A percentile compares a stretch with the other conserved stretches of the same genome.
phyloP scores from a whole-genome alignment of 2,113 vertebrate species.

The Xenopus borealis region DNA sequence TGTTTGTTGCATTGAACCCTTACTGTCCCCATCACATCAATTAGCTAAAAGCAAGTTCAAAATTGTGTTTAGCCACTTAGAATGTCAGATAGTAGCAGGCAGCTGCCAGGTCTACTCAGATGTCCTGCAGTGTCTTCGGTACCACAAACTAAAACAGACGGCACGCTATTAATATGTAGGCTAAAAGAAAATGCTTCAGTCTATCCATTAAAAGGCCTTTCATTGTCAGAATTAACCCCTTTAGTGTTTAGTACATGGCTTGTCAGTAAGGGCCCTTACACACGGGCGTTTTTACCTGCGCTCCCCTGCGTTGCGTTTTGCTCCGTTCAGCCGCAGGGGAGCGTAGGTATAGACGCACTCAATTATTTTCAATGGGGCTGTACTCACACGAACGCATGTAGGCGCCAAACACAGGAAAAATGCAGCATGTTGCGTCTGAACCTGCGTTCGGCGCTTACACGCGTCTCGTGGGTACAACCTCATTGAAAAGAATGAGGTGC shows the following conservation, averaged over 20 bases:
- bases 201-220: conserved; percentile 33
- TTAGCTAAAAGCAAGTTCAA: conserved; percentile 46
- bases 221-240: conserved; percentile 27
- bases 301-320: too few species aligned
- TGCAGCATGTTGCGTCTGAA: too few species aligned
- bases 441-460: too few species aligned
- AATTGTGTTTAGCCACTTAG: conserved; percentile 45
- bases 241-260: background rate
- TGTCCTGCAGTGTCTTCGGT: conserved; percentile 37
- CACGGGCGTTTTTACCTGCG: too few species aligned
- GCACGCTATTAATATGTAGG: conserved; percentile 43
- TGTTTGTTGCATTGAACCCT: conserved; percentile 46
- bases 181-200: conserved; percentile 24
- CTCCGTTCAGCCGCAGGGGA: too few species aligned
- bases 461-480: too few species aligned
- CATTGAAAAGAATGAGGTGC: too few species aligned
- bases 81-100: conserved; percentile 42
- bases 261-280: too few species aligned
- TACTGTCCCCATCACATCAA: conserved; percentile 46
- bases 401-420: too few species aligned
- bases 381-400: too few species aligned
- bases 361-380: too few species aligned
- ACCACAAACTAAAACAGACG: conserved; percentile 38
- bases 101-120: conserved; percentile 45
- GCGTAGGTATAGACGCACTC: too few species aligned